Conservation (phyloP, 2,888 invertebrate species). For the Steinernema scapterisci region DNA sequence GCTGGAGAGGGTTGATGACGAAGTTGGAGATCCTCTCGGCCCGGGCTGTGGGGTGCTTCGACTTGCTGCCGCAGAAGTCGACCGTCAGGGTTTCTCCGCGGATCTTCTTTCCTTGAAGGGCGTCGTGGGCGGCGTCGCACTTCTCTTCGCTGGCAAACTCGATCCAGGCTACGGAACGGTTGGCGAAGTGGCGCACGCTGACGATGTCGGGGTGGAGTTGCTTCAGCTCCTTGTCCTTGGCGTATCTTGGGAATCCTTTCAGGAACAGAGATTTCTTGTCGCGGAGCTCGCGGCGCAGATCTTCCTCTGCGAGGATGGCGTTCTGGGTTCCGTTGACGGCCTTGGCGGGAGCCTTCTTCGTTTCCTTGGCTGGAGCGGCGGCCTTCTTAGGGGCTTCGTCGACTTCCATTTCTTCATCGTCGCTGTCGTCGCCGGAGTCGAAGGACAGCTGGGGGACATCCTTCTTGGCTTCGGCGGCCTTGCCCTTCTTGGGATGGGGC, state of each 20-base stretch:
- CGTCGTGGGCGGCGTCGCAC: constrained; percentile 42
- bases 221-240: constrained; percentile 38
- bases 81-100: constrained; percentile 44
- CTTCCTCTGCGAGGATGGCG: constrained; percentile 49
- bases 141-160: constrained; percentile 51
- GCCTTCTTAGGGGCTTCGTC: constrained; percentile 2
- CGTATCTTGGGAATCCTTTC: constrained; percentile 50
- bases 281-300: constrained; percentile 50
- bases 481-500: not conserved
- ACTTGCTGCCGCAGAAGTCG: constrained; percentile 51
- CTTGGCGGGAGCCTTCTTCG: constrained; percentile 4
- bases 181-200: constrained; percentile 46
- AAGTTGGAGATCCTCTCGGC: constrained; percentile 12
- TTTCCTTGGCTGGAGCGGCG: not conserved
- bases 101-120: constrained; percentile 41
- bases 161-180: constrained; percentile 51
- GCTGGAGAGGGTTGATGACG: constrained; percentile 9
- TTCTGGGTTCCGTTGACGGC: not conserved
- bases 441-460: not conserved
- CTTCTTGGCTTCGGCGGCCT: constrained; percentile 17
- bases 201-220: constrained; percentile 42
- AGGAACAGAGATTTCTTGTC: constrained; percentile 54
- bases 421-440: constrained; percentile 15
- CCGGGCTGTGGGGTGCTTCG: constrained; percentile 31
- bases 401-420: constrained; percentile 22